Base-by-base conservation (phyloP, 2,797 vertebrate genomes). In the Triplophysa yarkandensis region DNA sequence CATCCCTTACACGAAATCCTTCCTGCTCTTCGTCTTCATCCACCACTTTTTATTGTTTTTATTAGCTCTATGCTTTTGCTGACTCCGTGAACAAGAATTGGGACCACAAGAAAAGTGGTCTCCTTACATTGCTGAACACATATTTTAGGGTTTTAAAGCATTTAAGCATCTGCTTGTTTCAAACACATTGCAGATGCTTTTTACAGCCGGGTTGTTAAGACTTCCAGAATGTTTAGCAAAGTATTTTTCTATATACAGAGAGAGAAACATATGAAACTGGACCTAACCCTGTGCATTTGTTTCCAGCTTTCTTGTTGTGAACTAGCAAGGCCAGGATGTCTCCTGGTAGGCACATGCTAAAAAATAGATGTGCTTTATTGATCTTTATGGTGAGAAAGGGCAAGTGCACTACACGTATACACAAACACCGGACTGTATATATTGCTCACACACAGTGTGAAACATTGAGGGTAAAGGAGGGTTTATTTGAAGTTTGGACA, bases 141-240 rank as follows among this genome's bases (percentile, higher is more conserved):
- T 66, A 34, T 34, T 66, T 66, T 57, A 55, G 50, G 44, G 36
- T 34, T 58, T 4, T 9, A 25, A 44, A 28, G 39, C 11, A n/a
- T 74, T 57, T 55, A 17, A 25, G 19, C 36, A 65, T 19, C 0
- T 2, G 36, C 1, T 32, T 44, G 25, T 64, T 8, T 25, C 9
- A 66, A 57, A 74, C 25, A 54, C 36, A 55, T 10, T 14, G 36
- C 8, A 30, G 39, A 66, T 46, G 48, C 65, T 66, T 58, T 46
- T 66, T 36, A 30, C 6, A 36, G 34, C 9, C 36, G 13, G 36
- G 2, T 11, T 14, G 36, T 39, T 39, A 2, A n/a, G 17, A n/a
- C 41, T 44, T n/a, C n/a, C 16, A 17, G 43, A 44, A 44, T 44
- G 16, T 44, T 17, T 44, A 44, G 16, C 43, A 44, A 44, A 44